Evolutionary conservation across 2,888 invertebrate species (phyloP).

Genomic region (Dryobotodes eremita): DNA sequence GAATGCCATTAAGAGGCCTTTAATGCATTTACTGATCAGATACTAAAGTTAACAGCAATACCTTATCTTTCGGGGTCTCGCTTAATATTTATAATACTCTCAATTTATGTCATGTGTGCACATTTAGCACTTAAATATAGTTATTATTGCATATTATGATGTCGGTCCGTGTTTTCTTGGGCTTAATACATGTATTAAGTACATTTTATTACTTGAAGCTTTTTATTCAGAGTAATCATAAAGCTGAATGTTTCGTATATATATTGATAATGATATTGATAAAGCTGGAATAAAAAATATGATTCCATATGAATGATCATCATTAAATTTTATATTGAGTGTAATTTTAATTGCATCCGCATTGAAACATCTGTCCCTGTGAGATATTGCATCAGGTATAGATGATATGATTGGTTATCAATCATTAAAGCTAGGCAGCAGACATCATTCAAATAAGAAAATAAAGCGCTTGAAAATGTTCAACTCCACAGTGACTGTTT

Average conservation of each 20-base stretch:
- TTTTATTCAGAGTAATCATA: constrained; percentile 38
- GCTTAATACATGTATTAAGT: constrained; percentile 26
- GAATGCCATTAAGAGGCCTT: constrained; percentile 7
- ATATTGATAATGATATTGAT: constrained; percentile 3
- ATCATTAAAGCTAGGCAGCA: constrained; percentile 1
- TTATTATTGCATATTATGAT: constrained; percentile 52
- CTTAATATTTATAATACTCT: constrained; percentile 27
- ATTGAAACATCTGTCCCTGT: constrained; percentile 21
- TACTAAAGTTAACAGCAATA: constrained; percentile 17
- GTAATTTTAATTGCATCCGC: constrained; percentile 34
- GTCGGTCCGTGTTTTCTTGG: constrained; percentile 16
- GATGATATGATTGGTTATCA: neutral
- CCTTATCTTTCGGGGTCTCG: constrained; percentile 30
- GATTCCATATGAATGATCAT: neutral
- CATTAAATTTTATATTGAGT: constrained; percentile 33
- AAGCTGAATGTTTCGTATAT: constrained; percentile 14
- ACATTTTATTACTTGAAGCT: constrained; percentile 42
- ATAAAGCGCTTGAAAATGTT: neutral
- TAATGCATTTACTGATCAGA: constrained; percentile 13
- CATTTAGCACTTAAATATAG: constrained; percentile 49
- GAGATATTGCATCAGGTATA: neutral
- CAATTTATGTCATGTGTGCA: constrained; percentile 38
- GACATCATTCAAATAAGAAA: neutral
- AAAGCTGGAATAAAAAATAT: constrained; percentile 26
- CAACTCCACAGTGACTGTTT: neutral